Conservation (phyloP, 2,888 invertebrate genomes). For the Torymus tubicola region DNA sequence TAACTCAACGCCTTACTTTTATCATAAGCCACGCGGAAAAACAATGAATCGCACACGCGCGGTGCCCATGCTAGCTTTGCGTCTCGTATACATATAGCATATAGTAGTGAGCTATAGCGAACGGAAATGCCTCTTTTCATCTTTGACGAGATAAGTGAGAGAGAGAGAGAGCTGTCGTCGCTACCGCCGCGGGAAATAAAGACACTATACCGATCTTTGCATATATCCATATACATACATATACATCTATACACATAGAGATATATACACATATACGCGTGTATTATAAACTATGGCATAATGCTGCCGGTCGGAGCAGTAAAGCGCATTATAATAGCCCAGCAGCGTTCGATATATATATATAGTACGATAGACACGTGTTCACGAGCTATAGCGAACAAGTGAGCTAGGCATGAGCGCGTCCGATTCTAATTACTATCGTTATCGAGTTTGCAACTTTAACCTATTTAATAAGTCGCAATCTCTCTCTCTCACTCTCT, state of each 20-base stretch:
- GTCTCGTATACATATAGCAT: too few species aligned
- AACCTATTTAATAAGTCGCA: conserved; percentile 71
- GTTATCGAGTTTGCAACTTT: conserved; percentile 71
- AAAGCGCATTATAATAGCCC: conserved; percentile 32
- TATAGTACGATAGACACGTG: conserved; percentile 35
- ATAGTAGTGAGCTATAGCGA: too few species aligned
- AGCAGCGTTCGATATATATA: too few species aligned
- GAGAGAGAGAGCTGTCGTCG: neutral
- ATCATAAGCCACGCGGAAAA: conserved; percentile 30
- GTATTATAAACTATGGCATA: too few species aligned
- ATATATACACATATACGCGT: too few species aligned
- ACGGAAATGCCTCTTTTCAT: conserved; percentile 23
- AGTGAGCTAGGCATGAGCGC: conserved; percentile 55
- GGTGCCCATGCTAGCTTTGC: too few species aligned
- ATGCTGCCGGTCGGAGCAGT: neutral
- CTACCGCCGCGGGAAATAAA: neutral
- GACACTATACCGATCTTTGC: neutral
- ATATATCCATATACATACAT: too few species aligned
- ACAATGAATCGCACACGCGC: conserved; percentile 15
- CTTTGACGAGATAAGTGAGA: conserved; percentile 9
- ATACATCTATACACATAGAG: too few species aligned
- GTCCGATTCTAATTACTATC: conserved; percentile 69
- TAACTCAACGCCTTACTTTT: neutral
- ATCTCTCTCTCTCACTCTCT: conserved; percentile 58
- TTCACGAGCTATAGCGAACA: too few species aligned